These are phyloP conservation scores for Tursiops truncatus DNA, from an alignment of 2,113 vertebrate species.

Conservation along the genomic window DNA sequence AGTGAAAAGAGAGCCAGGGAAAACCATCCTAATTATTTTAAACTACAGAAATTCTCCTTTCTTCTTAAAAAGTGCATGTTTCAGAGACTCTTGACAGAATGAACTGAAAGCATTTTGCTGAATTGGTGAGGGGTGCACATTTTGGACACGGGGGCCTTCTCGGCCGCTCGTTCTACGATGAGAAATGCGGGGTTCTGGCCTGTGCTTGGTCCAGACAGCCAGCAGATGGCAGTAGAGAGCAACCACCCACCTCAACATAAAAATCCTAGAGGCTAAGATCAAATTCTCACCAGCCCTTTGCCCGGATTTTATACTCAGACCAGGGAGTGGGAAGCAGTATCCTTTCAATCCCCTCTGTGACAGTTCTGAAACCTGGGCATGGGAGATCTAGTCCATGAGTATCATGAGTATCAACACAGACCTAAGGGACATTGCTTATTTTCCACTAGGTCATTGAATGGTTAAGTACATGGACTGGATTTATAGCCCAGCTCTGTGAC, in stretches of 20 bases:
- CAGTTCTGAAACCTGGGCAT: background rate
- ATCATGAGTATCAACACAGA: background rate
- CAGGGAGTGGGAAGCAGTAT: background rate
- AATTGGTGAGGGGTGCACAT: background rate
- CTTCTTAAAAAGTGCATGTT: background rate
- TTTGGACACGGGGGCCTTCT: background rate
- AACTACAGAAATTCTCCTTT: background rate
- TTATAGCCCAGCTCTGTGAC: background rate
- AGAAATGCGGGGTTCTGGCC: background rate
- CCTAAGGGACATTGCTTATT: background rate
- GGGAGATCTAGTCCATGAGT: background rate
- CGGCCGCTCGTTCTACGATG: fast-evolving
- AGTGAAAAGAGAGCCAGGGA: background rate
- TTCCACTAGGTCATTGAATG: background rate
- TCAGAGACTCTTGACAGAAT: background rate
- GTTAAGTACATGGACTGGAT: background rate
- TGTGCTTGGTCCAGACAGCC: background rate
- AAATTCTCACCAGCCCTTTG: background rate
- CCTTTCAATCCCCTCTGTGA: background rate
- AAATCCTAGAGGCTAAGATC: background rate
- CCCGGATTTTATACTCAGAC: background rate
- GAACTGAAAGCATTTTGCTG: background rate
- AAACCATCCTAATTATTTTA: background rate
- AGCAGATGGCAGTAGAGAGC: conserved; percentile 70
- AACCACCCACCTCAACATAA: conserved; percentile 19